Base-by-base conservation (phyloP, 2,888 invertebrate genomes). In the Netelia fuscicornis region DNA sequence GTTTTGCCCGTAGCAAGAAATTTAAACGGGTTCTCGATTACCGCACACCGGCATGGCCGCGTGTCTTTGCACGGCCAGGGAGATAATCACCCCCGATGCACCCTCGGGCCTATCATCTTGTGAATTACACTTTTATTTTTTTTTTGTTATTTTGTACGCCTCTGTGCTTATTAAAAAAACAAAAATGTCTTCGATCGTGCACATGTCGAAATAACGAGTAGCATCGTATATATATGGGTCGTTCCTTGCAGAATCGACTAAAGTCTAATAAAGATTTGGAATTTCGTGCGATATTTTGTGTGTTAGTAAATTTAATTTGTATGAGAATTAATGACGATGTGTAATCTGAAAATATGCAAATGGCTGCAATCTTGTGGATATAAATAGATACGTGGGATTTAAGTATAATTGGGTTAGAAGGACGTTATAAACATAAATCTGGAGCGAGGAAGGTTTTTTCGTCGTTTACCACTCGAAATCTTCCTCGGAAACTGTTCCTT, bases 1-100 rank as follows among this genome's bases (percentile, higher is more conserved):
- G 83, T 85, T 85, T 77, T 70, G 74, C 81, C 83, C 74, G 85
- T 85, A 85, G 86, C 86, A 78, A 85, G 83, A 85, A 85, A 83
- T 82, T 82, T 75, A 81, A 86, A 85, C 85, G 75, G 83, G 86
- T 85, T 85, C 84, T 82, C 78, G 80, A 86, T 85, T 72, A 82
- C 79, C 79, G 75, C 68, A 77, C 68, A 54, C 13, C 37, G 20
- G 20, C 20, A 17, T n/a, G 11, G 20, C 71, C 58, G 13, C 76
- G 77, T 56, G 54, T 54, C 60, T 67, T 44, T 67, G 68, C 17
- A 62, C 25, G 78, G 74, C 48, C 65, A 75, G 65, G 30, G 76
- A 81, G 72, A 83, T 80, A 85, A 84, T 84, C 72, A 84, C 58
- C 58, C 71, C 65, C 60, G 17, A 72, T 76, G 60, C 70, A 79